Conservation (phyloP, 2,888 invertebrate species). For the Dromius quadrimaculatus region DNA sequence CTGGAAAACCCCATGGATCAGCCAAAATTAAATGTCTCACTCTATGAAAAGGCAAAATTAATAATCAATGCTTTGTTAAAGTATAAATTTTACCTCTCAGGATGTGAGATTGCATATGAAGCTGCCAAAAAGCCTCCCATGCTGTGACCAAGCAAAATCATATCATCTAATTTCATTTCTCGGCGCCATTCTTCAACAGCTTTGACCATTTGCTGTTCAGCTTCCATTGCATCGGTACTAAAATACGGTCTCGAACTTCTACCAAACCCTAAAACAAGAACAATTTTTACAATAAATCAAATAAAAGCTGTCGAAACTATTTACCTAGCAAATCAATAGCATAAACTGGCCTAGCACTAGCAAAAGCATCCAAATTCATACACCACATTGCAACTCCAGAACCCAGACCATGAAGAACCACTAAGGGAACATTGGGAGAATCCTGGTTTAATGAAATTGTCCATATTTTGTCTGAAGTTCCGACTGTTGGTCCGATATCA, state of each 20-base stretch:
- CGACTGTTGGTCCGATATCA: constrained; percentile 72
- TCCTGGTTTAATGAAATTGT: constrained; percentile 74
- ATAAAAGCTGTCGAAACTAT: constrained; percentile 23
- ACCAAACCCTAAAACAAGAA: constrained; percentile 89
- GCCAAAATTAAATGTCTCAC: constrained; percentile 93
- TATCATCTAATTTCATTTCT: constrained; percentile 86
- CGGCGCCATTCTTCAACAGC: constrained; percentile 96
- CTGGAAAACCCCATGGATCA: constrained; percentile 89
- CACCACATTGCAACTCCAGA: constrained; percentile 96
- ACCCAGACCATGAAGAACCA: constrained; percentile 93
- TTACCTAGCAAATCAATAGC: constrained; percentile 79
- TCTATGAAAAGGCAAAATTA: constrained; percentile 59
- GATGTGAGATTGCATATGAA: constrained; percentile 88
- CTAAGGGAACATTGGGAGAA: constrained; percentile 81
- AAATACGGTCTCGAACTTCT: constrained; percentile 92
- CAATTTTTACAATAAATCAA: constrained; percentile 48
- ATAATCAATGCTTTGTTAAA: too few relatives aligned
- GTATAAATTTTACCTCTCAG: constrained; percentile 70
- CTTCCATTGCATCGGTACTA: constrained; percentile 80
- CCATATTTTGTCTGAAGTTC: constrained; percentile 76
- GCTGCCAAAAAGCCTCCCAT: constrained; percentile 94
- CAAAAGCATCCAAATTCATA: constrained; percentile 87
- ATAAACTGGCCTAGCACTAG: constrained; percentile 83
- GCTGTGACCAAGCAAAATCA: constrained; percentile 93
- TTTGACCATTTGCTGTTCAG: constrained; percentile 89